Evolutionary conservation across 2,113 vertebrate species (phyloP).

Genomic region (Aptenodytes forsteri): DNA sequence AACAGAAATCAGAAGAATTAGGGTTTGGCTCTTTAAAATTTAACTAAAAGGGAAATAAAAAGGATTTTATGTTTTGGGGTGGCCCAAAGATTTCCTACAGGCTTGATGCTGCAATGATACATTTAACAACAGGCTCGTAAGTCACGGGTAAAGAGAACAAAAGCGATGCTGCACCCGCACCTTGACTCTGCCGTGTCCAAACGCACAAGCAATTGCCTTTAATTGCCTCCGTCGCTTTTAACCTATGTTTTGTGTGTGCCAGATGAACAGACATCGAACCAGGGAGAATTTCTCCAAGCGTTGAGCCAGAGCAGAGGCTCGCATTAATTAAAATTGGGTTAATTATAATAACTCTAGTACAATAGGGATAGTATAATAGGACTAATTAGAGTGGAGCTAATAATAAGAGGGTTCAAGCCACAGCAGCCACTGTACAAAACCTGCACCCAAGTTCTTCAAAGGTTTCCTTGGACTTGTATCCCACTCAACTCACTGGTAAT

Average conservation of each 20-base stretch:
- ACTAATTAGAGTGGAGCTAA: neutral
- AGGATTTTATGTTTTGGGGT: neutral
- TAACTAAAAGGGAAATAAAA: neutral
- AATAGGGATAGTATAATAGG: neutral
- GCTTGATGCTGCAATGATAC: neutral
- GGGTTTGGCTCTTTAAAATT: neutral
- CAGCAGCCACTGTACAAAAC: neutral
- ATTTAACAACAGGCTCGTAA: neutral
- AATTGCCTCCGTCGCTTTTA: neutral
- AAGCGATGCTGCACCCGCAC: neutral
- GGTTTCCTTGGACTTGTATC: neutral
- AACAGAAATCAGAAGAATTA: neutral
- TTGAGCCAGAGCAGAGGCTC: neutral
- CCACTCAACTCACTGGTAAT: neutral
- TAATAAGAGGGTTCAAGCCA: neutral
- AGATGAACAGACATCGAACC: neutral
- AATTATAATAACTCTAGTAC: neutral
- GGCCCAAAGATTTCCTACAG: neutral
- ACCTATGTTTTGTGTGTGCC: neutral
- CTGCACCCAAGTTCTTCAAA: neutral
- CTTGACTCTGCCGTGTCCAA: rapidly evolving
- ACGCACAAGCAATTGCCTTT: neutral
- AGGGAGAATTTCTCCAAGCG: neutral
- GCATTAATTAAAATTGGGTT: neutral
- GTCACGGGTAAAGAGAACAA: neutral